Base-by-base conservation (phyloP, 2,888 invertebrate species). In the Odontothrips loti region DNA sequence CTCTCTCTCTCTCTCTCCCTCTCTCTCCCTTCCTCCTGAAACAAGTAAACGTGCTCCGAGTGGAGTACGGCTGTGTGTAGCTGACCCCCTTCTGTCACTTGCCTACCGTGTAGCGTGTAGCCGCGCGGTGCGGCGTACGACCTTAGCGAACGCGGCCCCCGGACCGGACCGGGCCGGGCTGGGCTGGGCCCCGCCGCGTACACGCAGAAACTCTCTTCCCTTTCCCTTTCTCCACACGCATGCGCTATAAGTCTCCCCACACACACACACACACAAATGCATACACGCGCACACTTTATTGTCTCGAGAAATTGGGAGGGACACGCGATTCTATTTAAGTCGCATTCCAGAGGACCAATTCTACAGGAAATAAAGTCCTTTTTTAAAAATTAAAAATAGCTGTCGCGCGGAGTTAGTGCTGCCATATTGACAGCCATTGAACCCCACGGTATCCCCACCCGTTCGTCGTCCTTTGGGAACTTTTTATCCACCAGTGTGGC, bases 41-140 rank as follows among this genome's bases (percentile, higher is more conserved):
- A 75, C 68, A 75, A 75, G 68, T 75, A 75, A 75, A 75, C 68
- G 68, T 6, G n/a, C 20, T 0, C 15, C 17, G 68, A 75, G 68
- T 27, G 68, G 27, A 27, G 27, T 9, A 75, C 27, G 58, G 58
- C 17, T 20, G 58, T 58, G n/a, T 17, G 10, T 11, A 75, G 68
- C 27, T 75, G 68, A 75, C 68, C 68, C 68, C 68, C 23, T 75
- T 75, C 68, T 75, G 68, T 75, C 68, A 75, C 68, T 75, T 75
- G 68, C 68, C 68, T 75, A 75, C 68, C 68, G 68, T 75, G 68
- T 75, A 75, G 68, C 68, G 68, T 75, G 68, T 75, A 27, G 68
- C 68, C 23, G 68, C 23, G n/a, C 68, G 23, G 23, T 9, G 58
- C 58, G 34, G 34, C 34, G 34, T 43, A 43, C 34, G 34, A 43